Base-by-base conservation (phyloP, 2,888 invertebrate species). In the Lycocerus yunnanus region DNA sequence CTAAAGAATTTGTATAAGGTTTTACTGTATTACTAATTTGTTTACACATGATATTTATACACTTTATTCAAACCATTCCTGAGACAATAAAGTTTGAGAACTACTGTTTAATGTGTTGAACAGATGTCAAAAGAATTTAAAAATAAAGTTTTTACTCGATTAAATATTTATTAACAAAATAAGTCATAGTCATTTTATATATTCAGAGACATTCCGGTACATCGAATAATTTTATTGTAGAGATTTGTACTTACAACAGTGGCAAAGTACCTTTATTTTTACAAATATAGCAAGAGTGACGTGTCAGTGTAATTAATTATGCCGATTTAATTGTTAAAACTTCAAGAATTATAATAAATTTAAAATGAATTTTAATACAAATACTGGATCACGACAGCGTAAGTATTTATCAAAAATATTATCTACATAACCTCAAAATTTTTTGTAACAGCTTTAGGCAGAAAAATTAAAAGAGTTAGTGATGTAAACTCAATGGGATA, bases 401-500 rank as follows among this genome's bases (percentile, higher is more conserved):
- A 84, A 84, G 84, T 84, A 72, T 71, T 27, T n/a, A 58, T 71
- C 67, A n/a, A 14, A 15, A 43, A 27, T 15, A 59, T 43, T 43
- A 69, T 66, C 9, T 61, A 66, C 63, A 60, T 79, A 78, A 75
- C 72, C 73, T 75, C 24, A 63, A 71, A 70, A 71, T 66, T 74
- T 65, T 72, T 16, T 66, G 77, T 84, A 84, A 71, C 71, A 87
- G 87, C 84, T 63, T 82, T 87, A 76, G 86, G 86, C 15, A 88
- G 90, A 67, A 92, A 91, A 86, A 88, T 90, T 2, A 92, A 93
- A 85, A 88, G 93, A 66, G 92, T 93, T 13, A 92, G 91, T 82
- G 93, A 93, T 88, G 90, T 93, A 9, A 90, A 90, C 72, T 91
- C 92, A 0, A 90, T 93, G 90, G 93, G 91, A n/a, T 87, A 85